Conservation (phyloP, 2,888 invertebrate species). For the Lysandra bellargus region DNA sequence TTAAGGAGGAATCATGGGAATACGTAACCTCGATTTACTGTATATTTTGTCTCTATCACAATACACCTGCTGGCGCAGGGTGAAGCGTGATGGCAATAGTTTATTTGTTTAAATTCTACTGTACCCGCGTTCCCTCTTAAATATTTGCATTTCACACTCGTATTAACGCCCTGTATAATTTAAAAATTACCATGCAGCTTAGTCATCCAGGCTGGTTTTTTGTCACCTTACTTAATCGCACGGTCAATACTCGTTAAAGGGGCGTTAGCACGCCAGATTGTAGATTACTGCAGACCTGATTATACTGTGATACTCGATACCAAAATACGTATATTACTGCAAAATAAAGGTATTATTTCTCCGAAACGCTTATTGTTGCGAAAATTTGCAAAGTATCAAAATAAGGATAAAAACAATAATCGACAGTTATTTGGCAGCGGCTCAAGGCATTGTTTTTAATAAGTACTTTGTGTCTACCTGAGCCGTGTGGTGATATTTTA, state of each 20-base stretch:
- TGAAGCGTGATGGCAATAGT: too few relatives aligned
- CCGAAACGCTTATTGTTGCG: not conserved
- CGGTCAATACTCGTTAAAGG: slow-evolving; percentile 13
- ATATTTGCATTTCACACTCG: not conserved
- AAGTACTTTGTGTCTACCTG: not conserved
- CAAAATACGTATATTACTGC: not conserved
- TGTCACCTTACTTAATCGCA: not conserved
- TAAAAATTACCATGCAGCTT: not conserved
- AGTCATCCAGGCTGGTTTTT: slow-evolving; percentile 13
- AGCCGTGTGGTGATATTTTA: not conserved
- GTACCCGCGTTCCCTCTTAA: too few relatives aligned
- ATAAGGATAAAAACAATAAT: not conserved
- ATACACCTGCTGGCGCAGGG: too few relatives aligned
- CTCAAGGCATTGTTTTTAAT: slow-evolving; percentile 1
- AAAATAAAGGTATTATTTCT: not conserved
- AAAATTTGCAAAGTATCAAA: not conserved
- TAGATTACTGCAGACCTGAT: not conserved
- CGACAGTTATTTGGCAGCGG: slow-evolving; percentile 7
- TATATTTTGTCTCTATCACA: too few relatives aligned
- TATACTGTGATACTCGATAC: not conserved
- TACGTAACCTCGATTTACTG: too few relatives aligned
- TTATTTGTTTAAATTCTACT: too few relatives aligned
- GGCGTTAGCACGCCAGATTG: slow-evolving; percentile 11
- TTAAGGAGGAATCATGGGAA: too few relatives aligned
- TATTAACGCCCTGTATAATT: not conserved